Percentiles rank a stretch among this genome's conserved stretches.
Conservation (phyloP, 2,888 invertebrate genomes). For the Sceliomorpha sp. region DNA sequence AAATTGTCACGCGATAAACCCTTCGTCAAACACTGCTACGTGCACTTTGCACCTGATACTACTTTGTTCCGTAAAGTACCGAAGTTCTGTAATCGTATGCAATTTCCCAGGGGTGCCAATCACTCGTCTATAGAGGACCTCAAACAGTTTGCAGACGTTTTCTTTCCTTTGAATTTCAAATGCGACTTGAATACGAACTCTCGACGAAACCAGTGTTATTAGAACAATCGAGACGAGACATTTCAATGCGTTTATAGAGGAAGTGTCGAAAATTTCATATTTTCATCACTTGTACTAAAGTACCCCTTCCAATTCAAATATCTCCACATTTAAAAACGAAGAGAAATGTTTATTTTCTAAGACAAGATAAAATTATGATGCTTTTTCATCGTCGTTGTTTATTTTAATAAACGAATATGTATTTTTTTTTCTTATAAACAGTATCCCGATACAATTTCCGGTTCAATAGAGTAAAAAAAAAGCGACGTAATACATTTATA, state of each 20-base stretch:
- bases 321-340: no score
- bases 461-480: no score
- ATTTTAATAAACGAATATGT: no score
- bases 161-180: slow-evolving; percentile 48
- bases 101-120: slow-evolving; percentile 54
- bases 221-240: slow-evolving; percentile 15
- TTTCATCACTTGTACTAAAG: no score
- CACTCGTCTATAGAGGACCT: slow-evolving; percentile 29
- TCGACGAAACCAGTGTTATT: slow-evolving; percentile 15
- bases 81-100: slow-evolving; percentile 33
- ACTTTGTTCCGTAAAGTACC: slow-evolving; percentile 44
- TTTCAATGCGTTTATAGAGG: neutral
- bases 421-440: no score
- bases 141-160: slow-evolving; percentile 26
- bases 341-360: no score
- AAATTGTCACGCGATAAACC: slow-evolving; percentile 47
- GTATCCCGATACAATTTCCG: no score
- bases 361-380: no score
- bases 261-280: no score
- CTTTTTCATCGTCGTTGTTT: no score
- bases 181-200: slow-evolving; percentile 20
- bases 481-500: no score
- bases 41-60: slow-evolving; percentile 49
- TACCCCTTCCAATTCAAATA: no score
- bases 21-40: slow-evolving; percentile 46